These are phyloP conservation scores for Ciona savignyi DNA, from an alignment of 23 tunicate species.

Conservation along the genomic window DNA sequence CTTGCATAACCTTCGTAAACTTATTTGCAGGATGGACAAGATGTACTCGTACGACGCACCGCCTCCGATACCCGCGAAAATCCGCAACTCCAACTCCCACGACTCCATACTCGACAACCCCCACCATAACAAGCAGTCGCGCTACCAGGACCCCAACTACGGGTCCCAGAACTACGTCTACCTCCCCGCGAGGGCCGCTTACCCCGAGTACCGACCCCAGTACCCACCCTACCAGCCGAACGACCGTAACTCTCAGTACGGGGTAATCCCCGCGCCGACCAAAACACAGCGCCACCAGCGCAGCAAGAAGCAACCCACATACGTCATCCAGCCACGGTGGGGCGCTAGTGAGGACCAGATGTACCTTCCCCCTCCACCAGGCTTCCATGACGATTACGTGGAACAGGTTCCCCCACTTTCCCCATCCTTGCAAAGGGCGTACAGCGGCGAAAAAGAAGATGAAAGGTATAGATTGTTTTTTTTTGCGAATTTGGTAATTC, in stretches of 20 bases:
- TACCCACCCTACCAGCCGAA: constrained; percentile 1
- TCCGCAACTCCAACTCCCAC: constrained; percentile 72
- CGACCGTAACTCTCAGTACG: constrained; percentile 12
- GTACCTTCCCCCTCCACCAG: constrained; percentile 21
- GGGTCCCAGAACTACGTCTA: constrained; percentile 12
- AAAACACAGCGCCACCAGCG: constrained; percentile 4
- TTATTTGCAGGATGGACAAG: constrained; percentile 32
- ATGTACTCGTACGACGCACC: constrained; percentile 12
- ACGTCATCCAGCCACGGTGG: not conserved
- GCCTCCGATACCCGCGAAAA: constrained; percentile 7
- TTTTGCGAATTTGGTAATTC: too few relatives aligned
- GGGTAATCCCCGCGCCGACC: constrained; percentile 45
- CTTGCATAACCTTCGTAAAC: too few relatives aligned
- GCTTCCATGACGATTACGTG: constrained; percentile 26
- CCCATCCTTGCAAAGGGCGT: constrained; percentile 27
- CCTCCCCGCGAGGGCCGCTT: not conserved
- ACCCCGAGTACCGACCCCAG: constrained; percentile 12
- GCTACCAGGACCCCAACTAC: not conserved
- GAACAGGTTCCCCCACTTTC: constrained; percentile 17
- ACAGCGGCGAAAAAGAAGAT: constrained; percentile 53
- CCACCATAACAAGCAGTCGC: not conserved
- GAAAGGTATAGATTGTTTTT: constrained; percentile 33
- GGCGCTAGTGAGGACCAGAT: not conserved
- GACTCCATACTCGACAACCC: constrained; percentile 66
- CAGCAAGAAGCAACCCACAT: not conserved